phyloP scores from a whole-genome alignment of 2,113 vertebrate species.

The Phyllopteryx taeniolatus region DNA sequence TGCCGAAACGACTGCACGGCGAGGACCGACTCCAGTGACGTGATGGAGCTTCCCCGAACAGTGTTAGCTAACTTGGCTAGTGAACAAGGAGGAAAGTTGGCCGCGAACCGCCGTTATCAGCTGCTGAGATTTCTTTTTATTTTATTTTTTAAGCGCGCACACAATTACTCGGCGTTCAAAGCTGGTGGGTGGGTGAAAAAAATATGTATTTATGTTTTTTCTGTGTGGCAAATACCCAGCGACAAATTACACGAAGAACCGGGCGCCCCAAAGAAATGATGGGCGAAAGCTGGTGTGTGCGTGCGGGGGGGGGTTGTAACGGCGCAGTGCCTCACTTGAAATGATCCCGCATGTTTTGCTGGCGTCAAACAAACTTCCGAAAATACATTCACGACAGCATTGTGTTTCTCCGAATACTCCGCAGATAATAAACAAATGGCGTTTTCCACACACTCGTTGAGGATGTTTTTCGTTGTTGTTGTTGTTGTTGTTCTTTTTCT shows the following conservation, averaged over 20 bases:
- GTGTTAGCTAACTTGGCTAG: constrained; percentile 63
- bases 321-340: constrained; percentile 62
- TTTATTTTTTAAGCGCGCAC: not conserved
- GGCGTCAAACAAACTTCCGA: constrained; percentile 58
- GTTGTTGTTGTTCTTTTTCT: constrained; percentile 54
- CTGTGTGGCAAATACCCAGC: not conserved
- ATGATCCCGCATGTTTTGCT: constrained; percentile 60
- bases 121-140: constrained; percentile 10
- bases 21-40: not conserved
- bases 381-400: constrained; percentile 14
- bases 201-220: not conserved
- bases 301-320: constrained; percentile 62
- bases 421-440: constrained; percentile 8
- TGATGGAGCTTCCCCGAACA: constrained; percentile 37
- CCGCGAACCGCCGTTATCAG: constrained; percentile 15
- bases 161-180: not conserved
- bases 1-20: constrained; percentile 5
- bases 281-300: not conserved
- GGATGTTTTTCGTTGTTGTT: constrained; percentile 33
- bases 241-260: too few species aligned
- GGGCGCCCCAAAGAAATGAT: constrained; percentile 38
- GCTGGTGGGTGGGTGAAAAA: not conserved
- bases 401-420: not conserved
- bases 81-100: constrained; percentile 64
- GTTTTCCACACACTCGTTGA: constrained; percentile 22